These are phyloP conservation scores for Tribolium freemani DNA, from an alignment of 2,888 invertebrate genomes.

Conservation along the genomic window DNA sequence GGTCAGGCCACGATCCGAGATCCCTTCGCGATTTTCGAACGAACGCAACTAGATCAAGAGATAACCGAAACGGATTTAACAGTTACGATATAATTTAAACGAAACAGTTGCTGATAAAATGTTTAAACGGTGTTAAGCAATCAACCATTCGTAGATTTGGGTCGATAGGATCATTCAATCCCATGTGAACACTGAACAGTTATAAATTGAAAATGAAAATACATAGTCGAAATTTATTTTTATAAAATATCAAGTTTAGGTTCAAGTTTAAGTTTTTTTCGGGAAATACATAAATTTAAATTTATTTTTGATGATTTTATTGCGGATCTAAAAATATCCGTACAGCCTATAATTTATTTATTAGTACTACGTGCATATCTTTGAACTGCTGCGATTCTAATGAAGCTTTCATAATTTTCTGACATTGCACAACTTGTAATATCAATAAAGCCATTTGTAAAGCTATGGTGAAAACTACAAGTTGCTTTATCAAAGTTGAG, in stretches of 20 bases:
- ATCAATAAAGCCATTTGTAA: too few relatives aligned
- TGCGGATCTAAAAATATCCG: background rate
- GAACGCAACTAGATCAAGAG: constrained; percentile 22
- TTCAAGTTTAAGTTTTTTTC: background rate
- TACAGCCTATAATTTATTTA: background rate
- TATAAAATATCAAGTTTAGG: background rate
- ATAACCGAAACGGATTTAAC: constrained; percentile 13
- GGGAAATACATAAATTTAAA: background rate
- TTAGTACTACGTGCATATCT: background rate
- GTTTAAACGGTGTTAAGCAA: background rate
- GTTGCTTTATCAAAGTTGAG: too few relatives aligned
- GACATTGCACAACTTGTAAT: background rate
- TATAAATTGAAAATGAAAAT: too few relatives aligned
- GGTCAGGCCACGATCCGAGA: constrained; percentile 16
- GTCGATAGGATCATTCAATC: too few relatives aligned
- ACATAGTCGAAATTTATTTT: background rate
- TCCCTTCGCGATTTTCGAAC: constrained; percentile 13
- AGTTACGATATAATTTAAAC: background rate
- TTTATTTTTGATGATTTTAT: background rate
- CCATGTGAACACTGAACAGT: too few relatives aligned
- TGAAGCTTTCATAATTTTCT: background rate
- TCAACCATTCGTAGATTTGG: too few relatives aligned
- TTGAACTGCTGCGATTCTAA: background rate
- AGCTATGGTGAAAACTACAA: too few relatives aligned
- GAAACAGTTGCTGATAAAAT: background rate